Conservation (phyloP, 2,113 vertebrate species). For the Aix galericulata region DNA sequence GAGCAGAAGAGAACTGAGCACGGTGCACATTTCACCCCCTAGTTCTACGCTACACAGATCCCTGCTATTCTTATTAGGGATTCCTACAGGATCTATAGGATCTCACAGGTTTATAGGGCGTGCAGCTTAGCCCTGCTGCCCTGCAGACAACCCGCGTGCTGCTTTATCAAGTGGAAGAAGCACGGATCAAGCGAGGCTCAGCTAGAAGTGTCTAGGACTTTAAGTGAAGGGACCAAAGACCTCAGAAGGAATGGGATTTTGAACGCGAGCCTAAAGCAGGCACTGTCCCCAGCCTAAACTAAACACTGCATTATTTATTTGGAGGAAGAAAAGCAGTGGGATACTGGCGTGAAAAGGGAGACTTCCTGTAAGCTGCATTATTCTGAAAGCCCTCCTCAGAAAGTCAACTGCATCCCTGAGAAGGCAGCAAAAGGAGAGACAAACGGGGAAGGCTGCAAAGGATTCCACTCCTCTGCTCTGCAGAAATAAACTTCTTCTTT, state of each 20-base stretch:
- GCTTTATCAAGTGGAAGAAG: not conserved
- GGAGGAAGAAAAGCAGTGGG: not conserved
- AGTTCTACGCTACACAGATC: accelerated
- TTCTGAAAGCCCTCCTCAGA: not conserved
- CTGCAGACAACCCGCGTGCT: accelerated
- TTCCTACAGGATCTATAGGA: not conserved
- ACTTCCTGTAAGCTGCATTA: accelerated
- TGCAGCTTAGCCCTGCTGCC: not conserved
- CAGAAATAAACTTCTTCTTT: not conserved
- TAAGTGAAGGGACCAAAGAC: not conserved
- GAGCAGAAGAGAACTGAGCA: not conserved
- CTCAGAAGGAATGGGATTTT: not conserved
- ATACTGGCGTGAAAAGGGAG: not conserved
- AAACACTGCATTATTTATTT: accelerated
- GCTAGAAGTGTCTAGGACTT: accelerated
- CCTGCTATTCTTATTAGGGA: not conserved
- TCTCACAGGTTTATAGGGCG: not conserved
- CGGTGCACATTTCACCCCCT: accelerated
- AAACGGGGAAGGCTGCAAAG: not conserved
- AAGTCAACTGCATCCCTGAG: not conserved
- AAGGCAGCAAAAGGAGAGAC: not conserved
- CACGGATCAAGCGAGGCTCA: not conserved
- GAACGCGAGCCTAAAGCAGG: not conserved
- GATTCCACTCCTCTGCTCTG: not conserved
- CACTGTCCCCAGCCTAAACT: not conserved